A percentile compares a stretch with the other conserved stretches of the same genome.
phyloP scores from a whole-genome alignment of 2,888 invertebrate genomes.

The Myopa testacea region DNA sequence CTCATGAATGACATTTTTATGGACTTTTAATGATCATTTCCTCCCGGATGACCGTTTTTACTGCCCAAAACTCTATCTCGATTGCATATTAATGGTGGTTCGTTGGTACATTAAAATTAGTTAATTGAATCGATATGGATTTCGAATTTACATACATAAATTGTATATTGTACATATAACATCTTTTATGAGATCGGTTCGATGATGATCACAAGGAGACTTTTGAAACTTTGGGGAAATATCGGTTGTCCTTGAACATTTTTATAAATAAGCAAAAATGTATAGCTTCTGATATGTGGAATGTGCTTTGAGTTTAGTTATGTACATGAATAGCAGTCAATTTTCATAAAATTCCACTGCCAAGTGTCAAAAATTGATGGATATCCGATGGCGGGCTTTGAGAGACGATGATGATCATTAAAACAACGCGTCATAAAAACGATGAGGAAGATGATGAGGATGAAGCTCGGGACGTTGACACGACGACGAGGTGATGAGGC shows the following conservation, averaged over 20 bases:
- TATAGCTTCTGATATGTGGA: neutral
- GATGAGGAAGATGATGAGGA: neutral
- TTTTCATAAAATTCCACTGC: conserved; percentile 62
- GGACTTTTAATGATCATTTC: conserved; percentile 4
- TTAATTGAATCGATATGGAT: conserved; percentile 4
- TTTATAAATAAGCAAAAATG: neutral
- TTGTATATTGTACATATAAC: neutral
- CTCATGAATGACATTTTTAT: conserved; percentile 20
- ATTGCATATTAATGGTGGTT: conserved; percentile 10
- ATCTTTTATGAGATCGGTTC: neutral
- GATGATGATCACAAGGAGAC: neutral
- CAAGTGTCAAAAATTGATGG: conserved; percentile 65
- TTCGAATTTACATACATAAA: neutral
- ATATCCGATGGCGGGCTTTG: conserved; percentile 51
- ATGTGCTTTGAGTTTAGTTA: neutral
- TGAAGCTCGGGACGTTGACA: neutral
- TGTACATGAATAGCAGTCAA: conserved; percentile 37
- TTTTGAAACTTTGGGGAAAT: too few species aligned
- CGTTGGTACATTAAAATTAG: neutral
- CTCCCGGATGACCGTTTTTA: neutral
- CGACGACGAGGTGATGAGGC: too few species aligned
- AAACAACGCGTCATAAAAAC: neutral
- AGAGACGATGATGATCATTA: too few species aligned
- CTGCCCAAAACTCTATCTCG: neutral
- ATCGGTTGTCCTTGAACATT: neutral